Conservation (phyloP, 1,140 invertebrate species). For the Chironomus tepperi region DNA sequence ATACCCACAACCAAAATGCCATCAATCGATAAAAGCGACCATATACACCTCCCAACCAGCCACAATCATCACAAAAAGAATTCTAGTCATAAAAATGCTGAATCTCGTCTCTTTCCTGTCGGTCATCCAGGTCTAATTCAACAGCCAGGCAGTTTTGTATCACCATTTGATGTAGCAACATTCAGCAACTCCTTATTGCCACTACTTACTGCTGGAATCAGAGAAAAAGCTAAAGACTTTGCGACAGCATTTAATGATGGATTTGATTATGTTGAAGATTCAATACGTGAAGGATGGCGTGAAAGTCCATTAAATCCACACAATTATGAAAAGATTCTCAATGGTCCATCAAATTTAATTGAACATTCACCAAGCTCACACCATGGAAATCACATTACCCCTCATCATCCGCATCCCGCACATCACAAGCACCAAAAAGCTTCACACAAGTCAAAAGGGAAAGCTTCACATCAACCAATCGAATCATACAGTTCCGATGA, state of each 20-base stretch:
- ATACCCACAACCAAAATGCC: neutral
- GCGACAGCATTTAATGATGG: neutral
- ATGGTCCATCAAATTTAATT: neutral
- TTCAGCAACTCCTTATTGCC: neutral
- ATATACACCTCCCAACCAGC: neutral
- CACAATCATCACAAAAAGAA: neutral
- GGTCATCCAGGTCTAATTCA: neutral
- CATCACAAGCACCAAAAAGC: slow-evolving; percentile 8
- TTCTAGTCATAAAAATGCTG: neutral
- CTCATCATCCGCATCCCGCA: neutral
- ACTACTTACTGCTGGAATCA: neutral
- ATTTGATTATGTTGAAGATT: neutral
- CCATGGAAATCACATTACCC: neutral
- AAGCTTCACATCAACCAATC: neutral
- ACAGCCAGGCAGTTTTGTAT: neutral
- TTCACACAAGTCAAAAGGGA: neutral
- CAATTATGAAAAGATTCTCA: neutral
- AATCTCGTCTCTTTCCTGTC: neutral
- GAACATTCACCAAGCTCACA: neutral
- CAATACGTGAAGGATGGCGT: slow-evolving; percentile 1
- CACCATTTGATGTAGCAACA: slow-evolving; percentile 2
- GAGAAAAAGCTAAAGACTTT: neutral
- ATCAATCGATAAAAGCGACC: neutral
- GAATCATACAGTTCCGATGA: neutral
- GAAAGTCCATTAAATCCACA: slow-evolving; percentile 18